phyloP scores from a whole-genome alignment of 1,140 invertebrate species.

The Hylaeus anthracinus region DNA sequence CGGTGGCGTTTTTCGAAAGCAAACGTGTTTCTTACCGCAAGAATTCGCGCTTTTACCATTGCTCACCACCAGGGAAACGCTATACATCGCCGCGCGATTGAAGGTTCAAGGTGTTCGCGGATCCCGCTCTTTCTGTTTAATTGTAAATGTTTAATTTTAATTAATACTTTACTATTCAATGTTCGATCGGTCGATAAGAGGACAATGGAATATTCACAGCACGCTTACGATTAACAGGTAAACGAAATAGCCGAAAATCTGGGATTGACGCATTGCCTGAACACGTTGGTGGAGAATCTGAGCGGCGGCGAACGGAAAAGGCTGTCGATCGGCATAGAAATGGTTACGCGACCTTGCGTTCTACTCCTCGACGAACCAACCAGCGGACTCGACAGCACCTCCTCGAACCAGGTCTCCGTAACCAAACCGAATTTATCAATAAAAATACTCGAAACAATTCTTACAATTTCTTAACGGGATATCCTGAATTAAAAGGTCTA shows the following conservation, averaged over 20 bases:
- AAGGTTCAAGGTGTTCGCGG: conserved; percentile 78
- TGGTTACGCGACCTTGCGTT: conserved; percentile 90
- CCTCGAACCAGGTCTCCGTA: conserved; percentile 84
- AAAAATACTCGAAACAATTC: too few relatives aligned
- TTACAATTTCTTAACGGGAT: too few relatives aligned
- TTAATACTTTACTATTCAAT: too few relatives aligned
- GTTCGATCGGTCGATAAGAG: too few relatives aligned
- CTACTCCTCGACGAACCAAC: conserved; percentile 88
- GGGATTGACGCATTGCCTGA: conserved; percentile 83
- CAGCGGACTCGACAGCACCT: conserved; percentile 88
- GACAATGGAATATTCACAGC: too few relatives aligned
- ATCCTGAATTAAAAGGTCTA: too few relatives aligned
- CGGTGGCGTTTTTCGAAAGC: conserved; percentile 80
- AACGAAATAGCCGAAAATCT: conserved; percentile 82
- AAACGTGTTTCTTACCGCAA: conserved; percentile 86
- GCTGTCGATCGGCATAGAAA: conserved; percentile 91
- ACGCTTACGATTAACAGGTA: conserved; percentile 76
- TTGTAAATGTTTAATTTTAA: conserved; percentile 56
- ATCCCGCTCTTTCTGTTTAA: neutral
- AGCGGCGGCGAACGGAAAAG: conserved; percentile 94
- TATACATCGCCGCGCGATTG: conserved; percentile 85
- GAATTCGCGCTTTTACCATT: conserved; percentile 85
- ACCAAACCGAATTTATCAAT: neutral
- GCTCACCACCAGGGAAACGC: conserved; percentile 85
- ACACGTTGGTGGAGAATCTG: conserved; percentile 85